A percentile compares a stretch with the other conserved stretches of the same genome.
Evolutionary conservation across 1,140 invertebrate species (phyloP).

Genomic region (Ips nitidus): DNA sequence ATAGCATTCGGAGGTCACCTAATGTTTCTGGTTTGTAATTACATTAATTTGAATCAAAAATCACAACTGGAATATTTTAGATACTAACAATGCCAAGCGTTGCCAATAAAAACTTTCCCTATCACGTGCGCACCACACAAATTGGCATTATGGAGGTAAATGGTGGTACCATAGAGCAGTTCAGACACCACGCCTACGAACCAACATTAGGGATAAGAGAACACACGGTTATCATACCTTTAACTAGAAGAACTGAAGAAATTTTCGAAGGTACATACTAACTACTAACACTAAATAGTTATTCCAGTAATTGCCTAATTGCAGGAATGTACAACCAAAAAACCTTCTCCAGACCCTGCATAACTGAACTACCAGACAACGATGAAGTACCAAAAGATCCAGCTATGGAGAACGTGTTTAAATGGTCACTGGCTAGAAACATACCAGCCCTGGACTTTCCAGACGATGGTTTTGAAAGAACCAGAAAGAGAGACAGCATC

Average conservation of each 20-base stretch:
- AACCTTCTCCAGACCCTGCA: constrained; percentile 23
- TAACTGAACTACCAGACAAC: constrained; percentile 27
- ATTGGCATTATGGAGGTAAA: constrained; percentile 66
- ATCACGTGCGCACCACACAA: constrained; percentile 82
- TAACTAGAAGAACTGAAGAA: constrained; percentile 55
- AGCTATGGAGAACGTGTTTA: constrained; percentile 48
- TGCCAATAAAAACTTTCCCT: constrained; percentile 85
- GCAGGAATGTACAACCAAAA: constrained; percentile 43
- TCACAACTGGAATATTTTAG: constrained; percentile 54
- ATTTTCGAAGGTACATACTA: constrained; percentile 43
- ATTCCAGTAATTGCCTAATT: constrained; percentile 4
- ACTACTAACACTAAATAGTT: not conserved
- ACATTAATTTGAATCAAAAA: not conserved
- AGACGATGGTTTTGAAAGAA: constrained; percentile 22
- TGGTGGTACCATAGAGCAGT: constrained; percentile 60
- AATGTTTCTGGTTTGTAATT: constrained; percentile 68
- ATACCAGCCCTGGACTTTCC: constrained; percentile 38
- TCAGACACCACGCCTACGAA: constrained; percentile 65
- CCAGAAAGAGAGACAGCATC: constrained; percentile 28
- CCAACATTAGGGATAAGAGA: constrained; percentile 52
- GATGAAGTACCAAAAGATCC: constrained; percentile 28
- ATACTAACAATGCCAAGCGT: constrained; percentile 76
- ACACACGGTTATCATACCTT: constrained; percentile 60
- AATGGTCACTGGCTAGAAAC: constrained; percentile 49
- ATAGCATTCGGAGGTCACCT: constrained; percentile 78